These are phyloP conservation scores for Propithecus deckenii DNA, from an alignment of 2,797 vertebrate species.

Conservation along the genomic window DNA sequence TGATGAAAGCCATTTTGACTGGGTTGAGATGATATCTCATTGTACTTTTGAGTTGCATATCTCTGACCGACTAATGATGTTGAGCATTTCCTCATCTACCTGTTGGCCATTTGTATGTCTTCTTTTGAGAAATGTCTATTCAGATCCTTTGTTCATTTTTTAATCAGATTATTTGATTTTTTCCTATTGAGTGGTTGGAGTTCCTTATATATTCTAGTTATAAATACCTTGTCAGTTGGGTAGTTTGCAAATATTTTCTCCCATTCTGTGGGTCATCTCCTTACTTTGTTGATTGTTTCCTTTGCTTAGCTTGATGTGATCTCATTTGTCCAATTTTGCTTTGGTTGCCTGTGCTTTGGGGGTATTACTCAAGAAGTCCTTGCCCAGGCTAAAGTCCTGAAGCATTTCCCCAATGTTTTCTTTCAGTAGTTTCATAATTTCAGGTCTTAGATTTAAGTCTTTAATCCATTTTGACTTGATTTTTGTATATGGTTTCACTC, in stretches of 20 bases:
- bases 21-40: neutral
- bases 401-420: too few species aligned
- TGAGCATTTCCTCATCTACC: neutral
- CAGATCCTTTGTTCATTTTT: neutral
- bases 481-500: too few species aligned
- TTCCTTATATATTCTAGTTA: neutral
- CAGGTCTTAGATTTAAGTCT: too few species aligned
- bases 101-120: neutral
- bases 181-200: neutral
- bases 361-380: too few species aligned
- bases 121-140: neutral
- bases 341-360: too few species aligned
- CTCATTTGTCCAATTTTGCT: neutral
- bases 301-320: neutral
- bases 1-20: neutral
- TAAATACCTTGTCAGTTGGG: neutral
- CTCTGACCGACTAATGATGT: neutral
- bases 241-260: neutral
- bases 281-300: neutral
- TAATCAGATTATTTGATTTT: neutral
- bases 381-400: too few species aligned
- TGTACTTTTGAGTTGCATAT: neutral
- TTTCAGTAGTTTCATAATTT: too few species aligned
- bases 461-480: too few species aligned
- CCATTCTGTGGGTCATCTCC: neutral